Evolutionary conservation across 2,113 vertebrate genomes (phyloP).

Genomic region (Emydura subglobosa): DNA sequence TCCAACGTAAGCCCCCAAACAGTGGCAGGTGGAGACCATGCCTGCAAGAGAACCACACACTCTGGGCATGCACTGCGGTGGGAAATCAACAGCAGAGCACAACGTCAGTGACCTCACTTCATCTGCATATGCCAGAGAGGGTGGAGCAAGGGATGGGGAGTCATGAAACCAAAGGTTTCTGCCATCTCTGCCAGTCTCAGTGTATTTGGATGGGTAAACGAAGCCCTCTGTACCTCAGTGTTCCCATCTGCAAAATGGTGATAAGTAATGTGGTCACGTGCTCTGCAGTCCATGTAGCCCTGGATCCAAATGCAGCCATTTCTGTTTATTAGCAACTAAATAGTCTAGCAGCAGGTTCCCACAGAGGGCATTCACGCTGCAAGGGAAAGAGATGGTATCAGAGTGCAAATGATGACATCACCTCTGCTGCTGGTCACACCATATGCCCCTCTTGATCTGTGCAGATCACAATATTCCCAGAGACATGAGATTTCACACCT

Average conservation of each 20-base stretch:
- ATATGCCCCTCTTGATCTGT: background rate
- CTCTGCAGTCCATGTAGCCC: background rate
- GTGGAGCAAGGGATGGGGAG: rapidly evolving
- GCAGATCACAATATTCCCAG: conserved; percentile 56
- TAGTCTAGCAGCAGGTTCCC: conserved; percentile 21
- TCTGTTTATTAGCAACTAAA: background rate
- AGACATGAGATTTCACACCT: conserved; percentile 57
- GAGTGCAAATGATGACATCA: background rate
- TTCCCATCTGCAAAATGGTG: background rate
- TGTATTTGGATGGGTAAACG: background rate
- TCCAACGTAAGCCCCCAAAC: background rate
- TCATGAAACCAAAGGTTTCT: background rate
- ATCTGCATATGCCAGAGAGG: background rate
- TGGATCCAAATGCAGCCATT: conserved; percentile 1
- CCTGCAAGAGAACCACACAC: background rate
- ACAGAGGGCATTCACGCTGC: background rate
- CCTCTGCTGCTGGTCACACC: background rate
- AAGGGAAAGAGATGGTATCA: conserved; percentile 18
- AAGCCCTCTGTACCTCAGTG: background rate
- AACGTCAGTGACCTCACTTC: background rate
- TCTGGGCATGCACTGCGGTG: background rate
- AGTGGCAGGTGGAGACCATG: background rate
- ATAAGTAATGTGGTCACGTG: background rate
- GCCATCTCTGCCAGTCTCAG: background rate
- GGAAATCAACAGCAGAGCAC: background rate